Base-by-base conservation (phyloP, 2,113 vertebrate genomes). In the Piprites chloris region DNA sequence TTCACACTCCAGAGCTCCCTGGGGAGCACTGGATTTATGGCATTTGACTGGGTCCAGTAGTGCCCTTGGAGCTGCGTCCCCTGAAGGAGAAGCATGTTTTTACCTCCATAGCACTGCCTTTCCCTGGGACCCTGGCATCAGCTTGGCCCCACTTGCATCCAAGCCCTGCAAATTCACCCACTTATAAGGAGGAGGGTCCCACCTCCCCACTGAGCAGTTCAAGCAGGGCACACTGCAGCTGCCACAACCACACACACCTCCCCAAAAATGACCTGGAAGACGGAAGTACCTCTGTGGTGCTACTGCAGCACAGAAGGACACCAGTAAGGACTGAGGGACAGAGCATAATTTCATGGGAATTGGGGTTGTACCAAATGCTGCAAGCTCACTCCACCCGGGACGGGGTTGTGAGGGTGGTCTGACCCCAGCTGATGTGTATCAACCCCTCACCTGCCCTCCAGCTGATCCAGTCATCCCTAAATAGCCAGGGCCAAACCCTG, bases 41-140 rank as follows among this genome's bases (percentile, higher is more conserved):
- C 2, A 0, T 4, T 75, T 71, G 55, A 3, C 74, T 27, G 35
- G 42, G 21, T 35, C 37, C 63, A 21, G n/a, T 1, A 41, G 26
- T 3, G 20, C 46, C 68, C 63, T 62, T 20, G 35, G n/a, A 46
- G 55, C 65, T 19, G 3, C 2, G 2, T 22, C 2, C 59, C 23
- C 61, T 39, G 9, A n/a, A 74, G 35, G 17, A 88, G 27, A 27
- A 71, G 30, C 3, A 2, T 2, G 4, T 1, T 62, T 52, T 39
- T 49, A 24, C 32, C 56, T 30, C 3, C 0, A 2, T 0, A 16
- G n/a, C 1, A 0, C 30, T 52, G 42, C 32, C 50, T 14, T 42
- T 78, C 20, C 53, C 50, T 37, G 8, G 22, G 30, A 11, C 3
- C 11, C 44, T 12, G 28, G 39, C 39, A 73, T 22, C 65, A 41